Conservation (phyloP, 2,113 vertebrate genomes). For the Hiodon tergisus region DNA sequence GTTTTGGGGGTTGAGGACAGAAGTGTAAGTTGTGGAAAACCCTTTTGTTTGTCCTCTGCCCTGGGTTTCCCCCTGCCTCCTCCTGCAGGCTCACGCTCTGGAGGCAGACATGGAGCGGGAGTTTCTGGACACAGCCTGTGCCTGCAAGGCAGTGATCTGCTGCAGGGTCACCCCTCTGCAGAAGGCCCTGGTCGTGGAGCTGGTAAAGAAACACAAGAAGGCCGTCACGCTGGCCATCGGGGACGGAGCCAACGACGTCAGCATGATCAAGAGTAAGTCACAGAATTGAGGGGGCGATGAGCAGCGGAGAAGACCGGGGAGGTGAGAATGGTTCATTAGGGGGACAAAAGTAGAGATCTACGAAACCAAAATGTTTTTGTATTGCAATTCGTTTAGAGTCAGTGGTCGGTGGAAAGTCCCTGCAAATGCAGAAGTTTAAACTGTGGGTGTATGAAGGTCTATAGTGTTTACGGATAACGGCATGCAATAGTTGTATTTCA, state of each 20-base stretch:
- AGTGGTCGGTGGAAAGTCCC: constrained; percentile 25
- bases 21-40: not conserved
- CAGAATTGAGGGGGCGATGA: not conserved
- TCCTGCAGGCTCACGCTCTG: constrained; percentile 76
- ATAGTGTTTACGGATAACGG: not conserved
- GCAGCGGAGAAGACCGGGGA: not conserved
- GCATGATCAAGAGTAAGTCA: constrained; percentile 94
- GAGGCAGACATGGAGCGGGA: constrained; percentile 92
- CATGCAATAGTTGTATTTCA: not conserved
- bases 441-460: constrained; percentile 34
- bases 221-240: constrained; percentile 88
- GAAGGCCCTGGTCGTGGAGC: constrained; percentile 91
- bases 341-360: not conserved
- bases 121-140: constrained; percentile 81
- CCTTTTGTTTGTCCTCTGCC: not conserved
- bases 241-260: constrained; percentile 87
- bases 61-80: too few species aligned
- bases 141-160: constrained; percentile 88
- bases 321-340: not conserved
- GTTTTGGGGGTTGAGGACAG: not conserved
- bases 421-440: constrained; percentile 28
- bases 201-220: constrained; percentile 90
- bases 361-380: not conserved
- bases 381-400: constrained; percentile 6
- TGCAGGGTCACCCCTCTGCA: constrained; percentile 90